phyloP scores from a whole-genome alignment of 2,888 invertebrate genomes.

The Lasioglossum marginatum region DNA sequence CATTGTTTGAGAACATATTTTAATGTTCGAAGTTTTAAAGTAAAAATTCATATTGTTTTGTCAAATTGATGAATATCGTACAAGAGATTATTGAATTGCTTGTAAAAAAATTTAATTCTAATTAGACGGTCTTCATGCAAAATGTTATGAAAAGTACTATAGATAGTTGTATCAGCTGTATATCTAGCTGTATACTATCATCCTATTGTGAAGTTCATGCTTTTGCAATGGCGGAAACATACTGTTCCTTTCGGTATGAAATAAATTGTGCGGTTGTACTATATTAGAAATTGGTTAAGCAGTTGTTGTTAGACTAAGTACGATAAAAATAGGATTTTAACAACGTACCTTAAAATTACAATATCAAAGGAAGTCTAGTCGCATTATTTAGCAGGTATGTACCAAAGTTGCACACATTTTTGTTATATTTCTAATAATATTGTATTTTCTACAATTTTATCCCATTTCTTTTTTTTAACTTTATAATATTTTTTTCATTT shows the following conservation, averaged over 20 bases:
- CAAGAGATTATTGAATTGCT: no score
- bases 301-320: neutral
- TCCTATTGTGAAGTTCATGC: slow-evolving; percentile 20
- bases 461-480: neutral
- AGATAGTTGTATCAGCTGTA: no score
- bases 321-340: neutral
- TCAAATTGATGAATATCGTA: no score
- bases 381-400: slow-evolving; percentile 21
- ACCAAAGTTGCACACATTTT: neutral
- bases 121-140: neutral
- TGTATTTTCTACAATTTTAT: neutral
- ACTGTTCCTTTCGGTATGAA: neutral
- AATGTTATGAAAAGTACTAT: neutral
- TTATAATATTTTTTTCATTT: neutral
- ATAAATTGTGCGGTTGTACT: slow-evolving; percentile 26
- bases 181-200: neutral
- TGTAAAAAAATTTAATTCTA: no score
- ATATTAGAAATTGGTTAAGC: slow-evolving; percentile 8
- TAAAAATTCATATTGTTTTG: no score
- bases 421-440: slow-evolving; percentile 3
- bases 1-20: no score
- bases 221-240: slow-evolving; percentile 49
- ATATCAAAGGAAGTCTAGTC: slow-evolving; percentile 9
- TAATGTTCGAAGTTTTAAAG: no score
- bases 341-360: neutral